Conservation (phyloP, 1,140 invertebrate species). For the Drosophila pseudoananassae region DNA sequence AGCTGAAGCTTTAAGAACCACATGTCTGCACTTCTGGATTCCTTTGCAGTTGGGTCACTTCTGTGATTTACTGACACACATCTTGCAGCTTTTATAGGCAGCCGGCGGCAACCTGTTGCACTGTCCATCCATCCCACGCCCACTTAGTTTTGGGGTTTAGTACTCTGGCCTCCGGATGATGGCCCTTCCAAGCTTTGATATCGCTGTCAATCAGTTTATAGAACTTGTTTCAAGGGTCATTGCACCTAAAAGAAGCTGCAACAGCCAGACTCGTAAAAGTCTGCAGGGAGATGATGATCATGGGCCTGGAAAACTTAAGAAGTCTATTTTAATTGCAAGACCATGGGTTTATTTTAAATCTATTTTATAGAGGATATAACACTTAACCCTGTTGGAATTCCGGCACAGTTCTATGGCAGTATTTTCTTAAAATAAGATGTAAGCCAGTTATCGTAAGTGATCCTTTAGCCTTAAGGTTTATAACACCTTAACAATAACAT, state of each 20-base stretch:
- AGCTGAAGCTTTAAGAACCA: slow-evolving; percentile 18
- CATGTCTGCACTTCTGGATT: slow-evolving; percentile 26
- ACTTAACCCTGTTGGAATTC: too few species aligned
- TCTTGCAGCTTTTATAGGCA: slow-evolving; percentile 61
- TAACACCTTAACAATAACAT: too few species aligned
- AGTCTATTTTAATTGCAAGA: neutral
- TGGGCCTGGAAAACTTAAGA: neutral
- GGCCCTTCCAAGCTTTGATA: slow-evolving; percentile 38
- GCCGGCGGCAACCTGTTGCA: slow-evolving; percentile 32
- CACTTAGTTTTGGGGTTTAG: slow-evolving; percentile 58
- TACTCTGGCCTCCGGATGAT: slow-evolving; percentile 37
- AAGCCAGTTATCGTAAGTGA: too few species aligned
- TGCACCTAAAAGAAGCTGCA: slow-evolving; percentile 48
- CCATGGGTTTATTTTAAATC: neutral
- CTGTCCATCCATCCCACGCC: slow-evolving; percentile 47
- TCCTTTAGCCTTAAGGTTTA: too few species aligned
- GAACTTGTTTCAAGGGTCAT: slow-evolving; percentile 69
- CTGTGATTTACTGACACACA: slow-evolving; percentile 41
- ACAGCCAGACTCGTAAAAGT: neutral
- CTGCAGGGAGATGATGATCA: neutral
- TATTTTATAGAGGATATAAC: neutral
- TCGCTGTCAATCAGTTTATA: slow-evolving; percentile 64
- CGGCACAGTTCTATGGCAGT: too few species aligned
- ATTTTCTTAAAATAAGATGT: too few species aligned
- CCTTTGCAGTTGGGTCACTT: slow-evolving; percentile 61